Conservation (phyloP, 2,113 vertebrate genomes). For the Hemiprocne comata region DNA sequence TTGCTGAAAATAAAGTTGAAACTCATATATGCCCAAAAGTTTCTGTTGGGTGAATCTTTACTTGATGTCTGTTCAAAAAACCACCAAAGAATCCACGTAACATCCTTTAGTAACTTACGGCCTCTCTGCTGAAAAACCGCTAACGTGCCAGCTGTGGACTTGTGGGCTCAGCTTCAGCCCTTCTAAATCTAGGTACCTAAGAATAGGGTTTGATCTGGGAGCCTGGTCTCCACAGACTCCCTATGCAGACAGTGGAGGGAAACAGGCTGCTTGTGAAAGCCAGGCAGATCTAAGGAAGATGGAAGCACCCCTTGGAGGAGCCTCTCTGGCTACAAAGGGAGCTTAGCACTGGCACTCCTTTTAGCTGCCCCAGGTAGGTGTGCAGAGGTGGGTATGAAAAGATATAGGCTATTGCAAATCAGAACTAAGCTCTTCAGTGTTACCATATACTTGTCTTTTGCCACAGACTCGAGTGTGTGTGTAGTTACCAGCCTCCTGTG, state of each 20-base stretch:
- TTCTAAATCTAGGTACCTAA: neutral
- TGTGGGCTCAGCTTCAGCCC: neutral
- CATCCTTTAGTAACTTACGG: neutral
- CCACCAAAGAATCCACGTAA: accelerated
- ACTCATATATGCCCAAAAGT: neutral
- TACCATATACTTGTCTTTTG: neutral
- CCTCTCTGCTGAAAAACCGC: neutral
- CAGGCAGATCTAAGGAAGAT: neutral
- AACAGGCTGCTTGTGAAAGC: neutral
- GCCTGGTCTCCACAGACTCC: neutral
- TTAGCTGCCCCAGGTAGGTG: neutral
- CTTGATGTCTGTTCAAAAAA: neutral
- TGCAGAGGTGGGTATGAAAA: neutral
- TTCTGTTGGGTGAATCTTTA: neutral
- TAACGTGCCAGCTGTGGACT: neutral
- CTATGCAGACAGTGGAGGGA: neutral
- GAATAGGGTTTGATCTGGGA: neutral
- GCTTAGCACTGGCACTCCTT: neutral
- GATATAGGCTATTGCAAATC: neutral
- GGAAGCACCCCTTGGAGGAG: neutral
- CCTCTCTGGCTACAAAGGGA: neutral
- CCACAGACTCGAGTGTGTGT: neutral
- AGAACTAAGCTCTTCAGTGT: neutral
- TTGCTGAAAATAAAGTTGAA: neutral
- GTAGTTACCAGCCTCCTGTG: neutral